Evolutionary conservation across 2,888 invertebrate genomes (phyloP).

Genomic region (Coleophora flavipennella): DNA sequence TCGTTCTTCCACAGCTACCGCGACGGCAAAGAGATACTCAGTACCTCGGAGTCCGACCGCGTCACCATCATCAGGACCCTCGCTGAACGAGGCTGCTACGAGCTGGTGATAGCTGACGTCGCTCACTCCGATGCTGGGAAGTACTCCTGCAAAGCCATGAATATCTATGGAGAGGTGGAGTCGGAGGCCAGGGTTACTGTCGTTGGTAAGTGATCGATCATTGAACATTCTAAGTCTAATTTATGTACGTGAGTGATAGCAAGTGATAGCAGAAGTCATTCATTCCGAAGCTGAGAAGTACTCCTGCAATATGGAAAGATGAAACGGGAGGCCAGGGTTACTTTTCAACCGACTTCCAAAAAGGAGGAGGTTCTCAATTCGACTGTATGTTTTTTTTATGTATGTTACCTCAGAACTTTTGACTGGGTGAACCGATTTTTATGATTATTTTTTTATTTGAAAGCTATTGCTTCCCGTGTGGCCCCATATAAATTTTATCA

Average conservation of each 20-base stretch:
- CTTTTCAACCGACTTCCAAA: too few species aligned
- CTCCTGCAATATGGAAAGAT: constrained; percentile 87
- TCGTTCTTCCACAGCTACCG: constrained; percentile 77
- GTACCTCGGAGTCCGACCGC: constrained; percentile 76
- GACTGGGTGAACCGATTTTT: too few species aligned
- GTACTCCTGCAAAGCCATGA: constrained; percentile 88
- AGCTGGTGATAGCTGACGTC: constrained; percentile 88
- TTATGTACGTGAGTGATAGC: background rate
- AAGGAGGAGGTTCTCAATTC: too few species aligned
- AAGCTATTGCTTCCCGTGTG: too few species aligned
- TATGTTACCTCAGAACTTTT: too few species aligned
- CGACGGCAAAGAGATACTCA: constrained; percentile 80
- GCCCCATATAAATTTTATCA: too few species aligned
- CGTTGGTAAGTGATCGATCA: constrained; percentile 70
- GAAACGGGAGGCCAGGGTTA: constrained; percentile 81
- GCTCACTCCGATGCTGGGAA: constrained; percentile 82
- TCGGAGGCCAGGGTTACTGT: constrained; percentile 86
- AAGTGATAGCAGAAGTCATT: constrained; percentile 72
- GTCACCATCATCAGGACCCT: constrained; percentile 81
- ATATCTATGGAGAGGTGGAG: constrained; percentile 83
- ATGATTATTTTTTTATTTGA: too few species aligned
- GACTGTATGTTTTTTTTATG: too few species aligned
- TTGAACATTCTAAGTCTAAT: background rate
- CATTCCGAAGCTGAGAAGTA: constrained; percentile 86
- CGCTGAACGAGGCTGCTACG: constrained; percentile 88